phyloP scores from a whole-genome alignment of 2,113 vertebrate genomes.

The human region GRCh38 chr3:125297001-125297500 shows the following conservation, averaged over 20 bases:
- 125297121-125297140: background rate
- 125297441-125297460: background rate
- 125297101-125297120: background rate
- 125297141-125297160: background rate
- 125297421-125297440: background rate
- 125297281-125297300: constrained; percentile 35
- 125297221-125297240: background rate
- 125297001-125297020: background rate
- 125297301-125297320: constrained; percentile 5
- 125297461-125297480: background rate
- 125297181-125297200: background rate
- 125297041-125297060: background rate
- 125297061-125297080: background rate
- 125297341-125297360: constrained; percentile 18
- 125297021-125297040: background rate
- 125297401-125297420: constrained; percentile 1
- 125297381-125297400: constrained; percentile 14
- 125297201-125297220: background rate
- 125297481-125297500: background rate
- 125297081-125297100: constrained; percentile 25
- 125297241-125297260: background rate
- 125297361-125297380: background rate
- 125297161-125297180: constrained; percentile 35
- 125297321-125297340: background rate
- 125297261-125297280: background rate